Evolutionary conservation across 2,113 vertebrate species (phyloP), one percentile per base, ranked within the genome.

Genomic region (Piprites chloris): DNA sequence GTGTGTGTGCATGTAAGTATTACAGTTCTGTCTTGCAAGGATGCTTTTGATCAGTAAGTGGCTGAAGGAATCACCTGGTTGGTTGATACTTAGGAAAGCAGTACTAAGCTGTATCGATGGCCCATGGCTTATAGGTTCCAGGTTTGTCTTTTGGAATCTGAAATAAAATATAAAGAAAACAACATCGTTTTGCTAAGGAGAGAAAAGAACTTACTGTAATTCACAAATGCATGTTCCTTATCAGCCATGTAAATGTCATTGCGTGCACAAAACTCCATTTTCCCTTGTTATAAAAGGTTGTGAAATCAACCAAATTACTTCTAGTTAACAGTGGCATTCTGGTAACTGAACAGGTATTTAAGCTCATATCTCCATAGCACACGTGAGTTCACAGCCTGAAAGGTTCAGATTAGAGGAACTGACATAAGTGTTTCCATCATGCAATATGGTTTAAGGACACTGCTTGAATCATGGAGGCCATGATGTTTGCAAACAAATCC

Each of bases 101-200:
- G 32, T 47, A 18, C 63, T 96, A 95, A 22, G 72, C 55, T 85
- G 61, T 33, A 42, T 89, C 49, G 46, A 97, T 85, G 20, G 93
- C 95, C 97, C 95, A 96, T 71, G 96, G 96, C 55, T 93, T 97
- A 74, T 61, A 89, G 30, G 87, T 96, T 88, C 88, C 93, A 47
- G 92, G 79, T 42, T 97, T 94, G 61, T 97, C 94, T 97, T 94
- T 97, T 71, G 96, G 95, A 83, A 98, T 97, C 97, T 96, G 59
- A 91, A 96, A 96, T 53, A 76, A 84, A 94, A 95, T 65, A 80
- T 14, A 85, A 84, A 87, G 20, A 52, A 50, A 44, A 83, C 30
- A 75, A 33, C 28, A 55, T 74, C 0, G 35, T 67, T 92, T 90
- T 85, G 23, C 46, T 56, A 73, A 56, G 18, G 62, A 24, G 30